Evolutionary conservation across 1,140 invertebrate genomes (phyloP), one percentile per base, ranked within the genome.

Genomic region (Daktulosphaira vitifoliae): DNA sequence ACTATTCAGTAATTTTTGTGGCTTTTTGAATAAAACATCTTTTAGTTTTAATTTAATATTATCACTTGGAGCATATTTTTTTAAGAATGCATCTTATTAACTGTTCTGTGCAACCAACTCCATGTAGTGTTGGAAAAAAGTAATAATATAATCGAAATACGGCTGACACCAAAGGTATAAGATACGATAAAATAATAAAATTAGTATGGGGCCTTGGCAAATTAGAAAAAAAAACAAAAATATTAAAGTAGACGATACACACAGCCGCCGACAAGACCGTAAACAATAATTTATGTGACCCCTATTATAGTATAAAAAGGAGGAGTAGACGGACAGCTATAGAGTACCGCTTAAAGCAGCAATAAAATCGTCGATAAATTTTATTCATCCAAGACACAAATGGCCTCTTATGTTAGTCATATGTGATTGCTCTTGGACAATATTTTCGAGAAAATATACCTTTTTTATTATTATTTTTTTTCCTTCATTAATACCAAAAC

Each of bases 301-400:
- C 56, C 56, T 23, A 39, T 53, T 39, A 39, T 44, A n/a, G 9
- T 42, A 42, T 5, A 33, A 33, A 33, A 33, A 33, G 11, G 5
- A 42, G 51, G 51, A 53, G 51, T 38, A 53, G 18, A 22, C 11
- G 4, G 16, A 44, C 8, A 18, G 16, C 29, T 5, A 39, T 22
- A 52, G 9, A 16, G 8, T 18, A 33, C 52, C 22, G 52, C 22
- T 59, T 9, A 26, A 59, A 59, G 37, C 38, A 25, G 54, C 42
- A 59, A 37, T 42, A n/a, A 59, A 59, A 59, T 44, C 38, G 11
- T 44, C 54, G 54, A 59, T 59, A 59, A 59, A 59, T 59, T 59
- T 16, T 18, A 26, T 59, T 22, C 39, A 23, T 13, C 54, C 20
- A 59, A 44, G 54, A 59, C 54, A 25, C 23, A 59, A 59, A 59